Evolutionary conservation across 2,113 vertebrate species (phyloP), one percentile per base, ranked within the genome.

Genomic region (Grammomys surdaster): DNA sequence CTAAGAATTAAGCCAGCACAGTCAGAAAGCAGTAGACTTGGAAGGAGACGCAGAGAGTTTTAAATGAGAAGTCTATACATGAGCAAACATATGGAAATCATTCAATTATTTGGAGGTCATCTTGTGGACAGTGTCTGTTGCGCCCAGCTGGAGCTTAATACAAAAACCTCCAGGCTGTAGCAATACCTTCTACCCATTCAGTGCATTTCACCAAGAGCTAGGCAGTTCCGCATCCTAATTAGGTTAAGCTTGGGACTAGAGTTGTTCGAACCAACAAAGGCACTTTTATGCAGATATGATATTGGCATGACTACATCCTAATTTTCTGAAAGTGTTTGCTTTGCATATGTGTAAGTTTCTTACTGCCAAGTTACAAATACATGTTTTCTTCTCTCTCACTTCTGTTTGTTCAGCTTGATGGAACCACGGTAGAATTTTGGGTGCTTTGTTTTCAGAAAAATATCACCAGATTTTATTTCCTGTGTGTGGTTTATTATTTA

Each of bases 41-140:
- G 22, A 69, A 91, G 92, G 51, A 89, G 48, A 94, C 67, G 65
- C n/a, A 65, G 56, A 31, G 60, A 97, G 81, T 20, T 65, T 40
- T 48, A 2, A 11, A 92, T 97, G 93, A 96, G 78, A 97, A 88
- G 7, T 88, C 93, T 91, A 10, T 58, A 93, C 88, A 63, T 76
- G 92, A 87, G 82, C 0, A 96, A 84, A 86, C 77, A 93, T 70
- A 96, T 73, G 85, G 82, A 98, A 97, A 98, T 46, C 3, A 48
- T 56, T 97, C 89, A 56, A 97, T 95, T 97, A 93, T 93, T 94
- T 96, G 93, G 75, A 98, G 88, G 48, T 97, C 63, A 92, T 96
- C 95, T 97, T 98, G 94, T 97, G 91, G 82, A 93, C 69, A 84
- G 24, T 90, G 92, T 97, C 95, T 95, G 73, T 89, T 96, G 16